These are phyloP conservation scores for Rynchops niger DNA, from an alignment of 2,113 vertebrate genomes.

Conservation along the genomic window DNA sequence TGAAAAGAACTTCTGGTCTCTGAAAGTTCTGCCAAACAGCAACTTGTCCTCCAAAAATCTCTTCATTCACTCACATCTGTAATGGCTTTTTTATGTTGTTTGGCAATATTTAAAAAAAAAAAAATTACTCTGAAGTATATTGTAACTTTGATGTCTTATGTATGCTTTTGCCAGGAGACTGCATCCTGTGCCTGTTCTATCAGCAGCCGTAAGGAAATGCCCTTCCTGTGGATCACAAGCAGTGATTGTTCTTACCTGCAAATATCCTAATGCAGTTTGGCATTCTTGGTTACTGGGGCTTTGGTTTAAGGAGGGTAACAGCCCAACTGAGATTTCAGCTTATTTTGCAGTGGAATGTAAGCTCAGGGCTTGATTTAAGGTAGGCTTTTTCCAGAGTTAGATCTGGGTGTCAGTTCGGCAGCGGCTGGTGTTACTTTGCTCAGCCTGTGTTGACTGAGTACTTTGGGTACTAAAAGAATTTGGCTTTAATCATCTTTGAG, in stretches of 20 bases:
- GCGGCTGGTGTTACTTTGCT: background rate
- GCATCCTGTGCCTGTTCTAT: background rate
- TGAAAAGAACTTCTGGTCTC: background rate
- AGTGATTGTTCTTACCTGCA: background rate
- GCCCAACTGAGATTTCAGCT: background rate
- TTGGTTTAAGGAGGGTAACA: background rate
- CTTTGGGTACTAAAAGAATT: background rate
- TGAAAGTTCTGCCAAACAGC: background rate
- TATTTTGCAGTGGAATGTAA: background rate
- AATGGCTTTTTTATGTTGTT: background rate
- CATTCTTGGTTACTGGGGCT: background rate
- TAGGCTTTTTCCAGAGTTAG: too few species aligned
- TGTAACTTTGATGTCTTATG: background rate
- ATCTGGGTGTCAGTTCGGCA: background rate
- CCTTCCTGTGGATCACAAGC: background rate
- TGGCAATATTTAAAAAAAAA: background rate
- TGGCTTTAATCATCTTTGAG: background rate
- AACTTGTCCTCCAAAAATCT: background rate
- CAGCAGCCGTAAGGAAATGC: background rate
- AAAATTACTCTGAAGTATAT: background rate
- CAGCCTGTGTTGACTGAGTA: accelerated
- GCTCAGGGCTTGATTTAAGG: background rate
- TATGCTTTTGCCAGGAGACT: background rate
- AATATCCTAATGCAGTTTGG: background rate
- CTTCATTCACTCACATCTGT: background rate